A percentile compares a stretch with the other conserved stretches of the same genome.
Conservation (phyloP, 1,140 invertebrate species). For the Dreissena rostriformis region DNA sequence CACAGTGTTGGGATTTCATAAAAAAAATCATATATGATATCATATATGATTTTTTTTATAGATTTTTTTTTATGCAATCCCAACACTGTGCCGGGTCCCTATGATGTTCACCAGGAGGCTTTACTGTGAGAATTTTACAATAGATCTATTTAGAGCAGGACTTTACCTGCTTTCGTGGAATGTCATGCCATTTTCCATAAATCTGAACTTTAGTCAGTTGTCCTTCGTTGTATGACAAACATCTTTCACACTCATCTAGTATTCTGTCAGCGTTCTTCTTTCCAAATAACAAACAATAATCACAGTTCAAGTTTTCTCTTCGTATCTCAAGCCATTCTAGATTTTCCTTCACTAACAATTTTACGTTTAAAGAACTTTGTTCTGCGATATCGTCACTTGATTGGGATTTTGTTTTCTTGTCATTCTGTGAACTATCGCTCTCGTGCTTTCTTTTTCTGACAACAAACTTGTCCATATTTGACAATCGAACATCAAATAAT, state of each 20-base stretch:
- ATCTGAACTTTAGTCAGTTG: conserved; percentile 85
- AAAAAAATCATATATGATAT: background rate
- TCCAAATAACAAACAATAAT: conserved; percentile 67
- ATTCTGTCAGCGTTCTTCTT: conserved; percentile 69
- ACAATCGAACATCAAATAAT: background rate
- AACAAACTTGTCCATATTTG: conserved; percentile 34
- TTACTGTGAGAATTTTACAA: too few relatives aligned
- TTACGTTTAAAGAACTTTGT: background rate
- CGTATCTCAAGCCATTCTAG: conserved; percentile 30
- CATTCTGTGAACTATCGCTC: background rate
- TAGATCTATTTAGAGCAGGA: too few relatives aligned
- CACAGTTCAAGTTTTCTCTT: conserved; percentile 69
- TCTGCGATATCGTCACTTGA: background rate
- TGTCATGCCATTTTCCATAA: conserved; percentile 86
- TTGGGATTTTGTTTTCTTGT: background rate
- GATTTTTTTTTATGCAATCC: too few relatives aligned
- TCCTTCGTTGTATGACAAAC: conserved; percentile 70
- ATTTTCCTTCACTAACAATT: background rate
- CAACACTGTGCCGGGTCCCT: too few relatives aligned
- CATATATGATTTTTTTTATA: too few relatives aligned
- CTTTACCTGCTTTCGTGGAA: conserved; percentile 86
- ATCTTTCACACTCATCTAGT: conserved; percentile 68
- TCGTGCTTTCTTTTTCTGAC: conserved; percentile 21
- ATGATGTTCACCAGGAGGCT: too few relatives aligned
- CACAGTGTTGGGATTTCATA: background rate